phyloP scores from a whole-genome alignment of 1,140 invertebrate genomes.

The Dendroctonus ponderosae region DNA sequence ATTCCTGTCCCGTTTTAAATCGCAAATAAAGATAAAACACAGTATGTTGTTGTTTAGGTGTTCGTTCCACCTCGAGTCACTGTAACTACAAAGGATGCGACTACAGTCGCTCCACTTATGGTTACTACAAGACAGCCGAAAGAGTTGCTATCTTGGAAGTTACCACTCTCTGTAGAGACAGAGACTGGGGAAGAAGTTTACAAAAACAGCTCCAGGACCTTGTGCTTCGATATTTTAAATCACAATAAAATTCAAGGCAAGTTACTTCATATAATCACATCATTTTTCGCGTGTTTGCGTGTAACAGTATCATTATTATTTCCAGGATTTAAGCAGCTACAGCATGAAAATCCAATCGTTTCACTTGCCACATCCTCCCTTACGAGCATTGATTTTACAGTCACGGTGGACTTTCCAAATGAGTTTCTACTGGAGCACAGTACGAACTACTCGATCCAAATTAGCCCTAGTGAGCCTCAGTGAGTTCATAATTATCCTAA shows the following conservation, averaged over 20 bases:
- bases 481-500: slow-evolving; percentile 19
- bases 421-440: slow-evolving; percentile 59
- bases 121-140: slow-evolving; percentile 66
- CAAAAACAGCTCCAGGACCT: slow-evolving; percentile 60
- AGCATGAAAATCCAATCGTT: slow-evolving; percentile 53
- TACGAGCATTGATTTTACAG: slow-evolving; percentile 53
- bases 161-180: slow-evolving; percentile 61
- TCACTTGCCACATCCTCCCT: slow-evolving; percentile 61
- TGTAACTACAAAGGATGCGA: slow-evolving; percentile 55
- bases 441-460: slow-evolving; percentile 47
- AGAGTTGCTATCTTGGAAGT: slow-evolving; percentile 66
- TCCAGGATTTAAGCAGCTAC: neutral
- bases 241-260: slow-evolving; percentile 1
- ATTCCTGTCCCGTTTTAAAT: too few species aligned
- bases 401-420: slow-evolving; percentile 56
- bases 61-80: slow-evolving; percentile 53
- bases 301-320: neutral
- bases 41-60: neutral
- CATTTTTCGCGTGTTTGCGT: neutral
- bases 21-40: neutral
- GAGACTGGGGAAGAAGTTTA: slow-evolving; percentile 54
- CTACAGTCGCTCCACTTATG: slow-evolving; percentile 60
- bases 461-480: slow-evolving; percentile 54
- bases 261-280: neutral
- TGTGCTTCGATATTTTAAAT: slow-evolving; percentile 60